Evolutionary conservation across 2,888 invertebrate species (phyloP), one percentile per base, ranked within the genome.

Genomic region (Colletes collaris): DNA sequence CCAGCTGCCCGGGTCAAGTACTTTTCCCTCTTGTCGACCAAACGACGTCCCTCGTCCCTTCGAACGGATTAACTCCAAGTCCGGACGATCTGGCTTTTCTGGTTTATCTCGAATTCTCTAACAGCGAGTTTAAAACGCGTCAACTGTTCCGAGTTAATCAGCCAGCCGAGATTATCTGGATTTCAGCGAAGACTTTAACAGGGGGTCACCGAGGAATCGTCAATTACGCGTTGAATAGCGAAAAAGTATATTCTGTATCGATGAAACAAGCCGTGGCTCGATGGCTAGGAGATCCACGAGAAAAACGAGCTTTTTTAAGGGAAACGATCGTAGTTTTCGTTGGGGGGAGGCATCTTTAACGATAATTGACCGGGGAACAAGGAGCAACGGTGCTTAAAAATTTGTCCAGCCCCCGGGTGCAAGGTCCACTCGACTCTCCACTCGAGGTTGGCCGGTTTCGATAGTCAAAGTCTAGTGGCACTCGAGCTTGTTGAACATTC

Each of bases 401-500:
- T 65, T 71, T 72, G 59, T 73, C 69, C 60, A 60, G 58, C 63
- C 67, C 77, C 52, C 35, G 50, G 10, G 10, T 76, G 50, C 65
- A 71, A 74, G 50, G 63, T 49, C 50, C 64, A 76, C 81, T 82
- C 70, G 69, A 82, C 0, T 16, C 37, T n/a, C 8, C 67, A 80
- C 82, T 82, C 70, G 81, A 82, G 58, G 66, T 35, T 37, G 37
- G 60, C 67, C 79, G 8, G 63, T 74, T 60, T 75, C 76, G 68
- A 79, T 79, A 68, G 74, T 27, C 55, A 35, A 56, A 27, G 65
- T 77, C 64, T 62, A 76, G 67, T 73, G 65, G 58, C 52, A 62
- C 77, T 82, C 60, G 69, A 69, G 52, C 62, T 62, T 50, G 46
- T 69, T 70, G 77, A 73, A 67, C 70, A 71, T 77, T 74, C 56